Conservation (phyloP, 2,797 vertebrate genomes). For the Chaunax sp. region DNA sequence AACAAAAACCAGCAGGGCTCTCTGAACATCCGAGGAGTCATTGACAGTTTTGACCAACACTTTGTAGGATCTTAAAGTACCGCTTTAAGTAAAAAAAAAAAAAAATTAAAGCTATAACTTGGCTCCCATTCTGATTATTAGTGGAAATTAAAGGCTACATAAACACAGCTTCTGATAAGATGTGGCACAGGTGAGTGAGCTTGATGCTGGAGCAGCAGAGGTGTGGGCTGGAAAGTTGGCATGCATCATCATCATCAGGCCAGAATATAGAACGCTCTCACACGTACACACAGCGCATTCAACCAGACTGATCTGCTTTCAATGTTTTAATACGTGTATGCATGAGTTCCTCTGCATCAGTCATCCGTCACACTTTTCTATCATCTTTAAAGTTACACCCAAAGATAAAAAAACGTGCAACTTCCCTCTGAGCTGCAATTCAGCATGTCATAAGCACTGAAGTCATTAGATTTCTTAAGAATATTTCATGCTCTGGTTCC, state of each 20-base stretch:
- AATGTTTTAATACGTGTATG: too few species aligned
- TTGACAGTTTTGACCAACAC: too few species aligned
- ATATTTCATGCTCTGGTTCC: not conserved
- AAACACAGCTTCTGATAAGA: not conserved
- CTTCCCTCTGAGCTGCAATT: not conserved
- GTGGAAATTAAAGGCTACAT: not conserved
- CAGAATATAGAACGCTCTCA: too few species aligned
- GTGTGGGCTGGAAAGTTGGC: not conserved
- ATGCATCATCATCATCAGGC: slow-evolving; percentile 8
- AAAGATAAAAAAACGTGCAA: not conserved
- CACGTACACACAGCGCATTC: too few species aligned
- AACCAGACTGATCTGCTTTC: too few species aligned
- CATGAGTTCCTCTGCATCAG: not conserved
- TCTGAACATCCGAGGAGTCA: not conserved
- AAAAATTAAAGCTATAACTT: not conserved
- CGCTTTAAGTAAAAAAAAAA: too few species aligned
- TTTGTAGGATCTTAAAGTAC: too few species aligned
- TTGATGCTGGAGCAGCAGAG: not conserved
- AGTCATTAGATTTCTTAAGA: not conserved
- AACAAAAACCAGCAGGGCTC: not conserved
- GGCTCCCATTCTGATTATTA: not conserved
- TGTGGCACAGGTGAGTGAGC: slow-evolving; percentile 1
- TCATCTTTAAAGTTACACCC: not conserved
- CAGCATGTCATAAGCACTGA: not conserved
- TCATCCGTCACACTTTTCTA: not conserved